Base-by-base conservation (phyloP, 2,888 invertebrate species). In the Mesochorus sp. region DNA sequence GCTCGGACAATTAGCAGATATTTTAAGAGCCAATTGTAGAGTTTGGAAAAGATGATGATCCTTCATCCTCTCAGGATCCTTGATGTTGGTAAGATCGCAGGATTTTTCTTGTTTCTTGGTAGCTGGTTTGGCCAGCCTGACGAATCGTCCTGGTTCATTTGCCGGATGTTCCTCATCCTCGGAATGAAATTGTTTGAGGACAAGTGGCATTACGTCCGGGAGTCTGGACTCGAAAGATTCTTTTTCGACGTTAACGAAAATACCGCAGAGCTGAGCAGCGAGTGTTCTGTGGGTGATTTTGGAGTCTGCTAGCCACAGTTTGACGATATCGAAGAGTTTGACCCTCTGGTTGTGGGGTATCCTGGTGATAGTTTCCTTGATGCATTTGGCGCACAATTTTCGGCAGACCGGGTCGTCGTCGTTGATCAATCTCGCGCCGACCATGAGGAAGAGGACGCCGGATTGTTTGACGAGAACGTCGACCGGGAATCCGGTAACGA, bases 321-420 rank as follows among this genome's bases (percentile, higher is more conserved):
- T 82, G 0, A 95, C 93, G 3, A 97, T 92, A 47, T 95, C 94
- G 84, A 96, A 97, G 1, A 98, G 92, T 61, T 94, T 93, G 84
- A 94, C 94, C 44, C 94, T 92, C 53, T 94, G 92, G 3, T 92
- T 88, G 4, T 92, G 91, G 0, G 93, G 91, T 0, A 95, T 87
- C 59, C 94, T 93, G 1, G 87, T 89, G 12, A 98, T 89, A 90
- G 98, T 92, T 0, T 93, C 91, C 83, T 95, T 95, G 10, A 98
- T 92, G 73, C 95, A 95, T 26, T 93, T 92, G 0, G 96, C 96
- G 10, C 95, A 94, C 67, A 94, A 92, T 83, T 95, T 95, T 19
- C 96, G 93, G 84, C 97, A 97, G 8, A 93, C 93, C 0, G 95
- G 93, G 34, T 95, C 95, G 2, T 95, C 94, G 84, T 99, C 98